Evolutionary conservation across 2,888 invertebrate species (phyloP).

Genomic region (Sinodicranocentrus sp.): DNA sequence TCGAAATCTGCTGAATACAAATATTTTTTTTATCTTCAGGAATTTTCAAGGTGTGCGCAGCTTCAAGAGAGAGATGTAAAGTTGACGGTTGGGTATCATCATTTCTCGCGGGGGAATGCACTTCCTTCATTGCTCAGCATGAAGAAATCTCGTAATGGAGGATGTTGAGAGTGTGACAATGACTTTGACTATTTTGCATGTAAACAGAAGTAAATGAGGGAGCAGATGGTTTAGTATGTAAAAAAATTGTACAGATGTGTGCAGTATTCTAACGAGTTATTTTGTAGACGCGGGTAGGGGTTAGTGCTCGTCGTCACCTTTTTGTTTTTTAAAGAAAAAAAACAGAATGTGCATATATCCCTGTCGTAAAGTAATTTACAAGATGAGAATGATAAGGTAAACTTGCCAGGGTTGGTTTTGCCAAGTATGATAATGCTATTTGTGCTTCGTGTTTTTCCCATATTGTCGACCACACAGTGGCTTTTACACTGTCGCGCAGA

Average conservation of each 20-base stretch:
- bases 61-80: not conserved
- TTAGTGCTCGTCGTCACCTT: conserved; percentile 34
- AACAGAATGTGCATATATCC: not conserved
- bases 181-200: not conserved
- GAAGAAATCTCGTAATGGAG: conserved; percentile 1
- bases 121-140: conserved; percentile 15
- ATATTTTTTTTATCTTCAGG: no score
- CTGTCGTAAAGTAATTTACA: conserved; percentile 4
- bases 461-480: conserved; percentile 5
- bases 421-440: no score
- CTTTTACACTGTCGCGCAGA: not conserved
- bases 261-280: no score
- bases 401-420: not conserved
- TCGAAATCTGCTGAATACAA: not conserved
- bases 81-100: not conserved
- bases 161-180: conserved; percentile 26
- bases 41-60: no score
- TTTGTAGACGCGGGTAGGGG: not conserved
- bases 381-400: not conserved
- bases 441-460: not conserved
- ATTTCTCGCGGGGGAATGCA: conserved; percentile 31
- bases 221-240: not conserved
- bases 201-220: not conserved
- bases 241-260: no score
- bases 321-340: conserved; percentile 12